Base-by-base conservation (phyloP, 2,888 invertebrate genomes). In the Epistrophe grossulariae region DNA sequence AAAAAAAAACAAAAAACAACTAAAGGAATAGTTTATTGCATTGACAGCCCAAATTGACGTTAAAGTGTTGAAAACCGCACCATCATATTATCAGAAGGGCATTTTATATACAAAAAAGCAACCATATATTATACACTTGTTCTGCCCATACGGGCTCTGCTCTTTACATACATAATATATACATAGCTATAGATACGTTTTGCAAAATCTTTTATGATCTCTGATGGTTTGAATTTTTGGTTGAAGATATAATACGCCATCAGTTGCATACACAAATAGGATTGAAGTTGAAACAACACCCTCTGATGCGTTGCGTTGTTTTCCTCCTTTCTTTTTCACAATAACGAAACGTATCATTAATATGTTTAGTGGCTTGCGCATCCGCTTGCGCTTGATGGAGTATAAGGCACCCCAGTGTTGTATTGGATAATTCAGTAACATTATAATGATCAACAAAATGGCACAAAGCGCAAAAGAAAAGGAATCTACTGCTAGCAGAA, bases 1-100 rank as follows among this genome's bases (percentile, higher is more conserved):
- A 71, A 13, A 64, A 35, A 55, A 48, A 43, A 24, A 28, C 70
- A 35, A 55, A 70, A 17, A 55, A 48, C 13, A 38, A 19, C 28
- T 35, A 72, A 84, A 50, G 45, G 52, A 81, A 64, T 84, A 81
- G 70, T 84, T 84, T 81, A 84, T 84, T 81, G 81, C 84, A 84
- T 84, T 81, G 81, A 81, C 81, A 84, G 77, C 66, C 66, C 72
- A 66, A 81, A 68, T 77, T 81, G 84, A 80, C 84, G 81, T 84
- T 77, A 70, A 85, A 85, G 85, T 85, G 85, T 78, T 76, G 82
- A 85, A 85, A 85, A 85, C 85, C 85, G 82, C 85, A 85, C 85
- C 82, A 85, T 85, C 82, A 81, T 15, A 48, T 31, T 19, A 17
- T 50, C 55, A 55, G 28, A 28, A 31, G 28, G n/a, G 55, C 9